A percentile compares a stretch with the other conserved stretches of the same genome.
These are phyloP conservation scores for Stenolophus ochropezus DNA, from an alignment of 2,888 invertebrate species.

Conservation along the genomic window DNA sequence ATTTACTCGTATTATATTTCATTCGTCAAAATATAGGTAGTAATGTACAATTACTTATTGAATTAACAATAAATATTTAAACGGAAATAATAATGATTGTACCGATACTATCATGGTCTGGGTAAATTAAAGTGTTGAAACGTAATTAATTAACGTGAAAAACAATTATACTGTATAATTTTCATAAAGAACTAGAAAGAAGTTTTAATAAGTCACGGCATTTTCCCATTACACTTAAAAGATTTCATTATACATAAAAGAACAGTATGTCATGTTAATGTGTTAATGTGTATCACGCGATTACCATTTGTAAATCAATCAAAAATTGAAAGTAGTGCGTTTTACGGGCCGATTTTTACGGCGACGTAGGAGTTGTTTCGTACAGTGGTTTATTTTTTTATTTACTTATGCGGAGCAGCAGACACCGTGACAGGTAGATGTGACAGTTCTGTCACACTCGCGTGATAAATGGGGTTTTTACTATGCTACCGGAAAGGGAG, in stretches of 20 bases:
- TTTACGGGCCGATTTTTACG: background rate
- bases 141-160: background rate
- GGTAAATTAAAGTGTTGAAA: background rate
- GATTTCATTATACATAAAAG: conserved; percentile 23
- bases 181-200: background rate
- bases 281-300: conserved; percentile 10
- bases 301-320: background rate
- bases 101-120: too few relatives aligned
- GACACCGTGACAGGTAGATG: conserved; percentile 59
- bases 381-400: conserved; percentile 55
- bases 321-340: background rate
- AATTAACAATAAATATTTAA: too few relatives aligned
- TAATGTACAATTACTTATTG: too few relatives aligned
- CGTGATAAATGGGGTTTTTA: conserved; percentile 59
- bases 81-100: too few relatives aligned
- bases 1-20: too few relatives aligned
- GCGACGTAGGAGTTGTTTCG: background rate
- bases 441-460: conserved; percentile 57
- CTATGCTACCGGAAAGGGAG: conserved; percentile 47
- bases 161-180: background rate
- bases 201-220: conserved; percentile 2
- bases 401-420: conserved; percentile 56
- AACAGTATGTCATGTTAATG: conserved; percentile 12
- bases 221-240: conserved; percentile 5
- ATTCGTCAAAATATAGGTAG: too few relatives aligned